Percentiles rank a stretch among this genome's conserved stretches.
phyloP scores from a whole-genome alignment of 2,888 invertebrate genomes.

The Steinernema carpocapsae region DNA sequence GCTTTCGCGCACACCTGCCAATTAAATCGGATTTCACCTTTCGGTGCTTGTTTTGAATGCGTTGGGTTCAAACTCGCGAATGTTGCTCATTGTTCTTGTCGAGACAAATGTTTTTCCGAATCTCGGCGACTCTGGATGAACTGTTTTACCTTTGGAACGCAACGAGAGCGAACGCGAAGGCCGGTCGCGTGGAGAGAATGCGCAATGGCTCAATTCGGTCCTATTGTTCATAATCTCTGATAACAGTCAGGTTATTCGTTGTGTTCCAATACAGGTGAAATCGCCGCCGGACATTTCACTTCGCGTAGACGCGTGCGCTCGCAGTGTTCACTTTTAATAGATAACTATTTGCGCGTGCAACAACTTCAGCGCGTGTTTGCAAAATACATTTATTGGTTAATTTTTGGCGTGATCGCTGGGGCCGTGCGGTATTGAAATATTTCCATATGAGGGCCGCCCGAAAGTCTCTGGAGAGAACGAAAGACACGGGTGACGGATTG shows the following conservation, averaged over 20 bases:
- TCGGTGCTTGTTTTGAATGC: too few relatives aligned
- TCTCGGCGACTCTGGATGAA: conserved; percentile 15
- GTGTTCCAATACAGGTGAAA: conserved; percentile 20
- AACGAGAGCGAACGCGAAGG: conserved; percentile 25
- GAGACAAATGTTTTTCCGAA: conserved; percentile 24
- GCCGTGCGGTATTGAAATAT: not conserved
- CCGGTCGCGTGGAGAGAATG: not conserved
- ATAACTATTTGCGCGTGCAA: too few relatives aligned
- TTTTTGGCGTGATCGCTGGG: not conserved
- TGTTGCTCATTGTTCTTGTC: too few relatives aligned
- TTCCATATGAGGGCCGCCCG: not conserved
- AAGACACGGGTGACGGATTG: not conserved
- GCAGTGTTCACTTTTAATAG: not conserved
- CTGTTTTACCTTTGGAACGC: conserved; percentile 18
- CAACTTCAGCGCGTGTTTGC: not conserved
- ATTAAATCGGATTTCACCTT: too few relatives aligned
- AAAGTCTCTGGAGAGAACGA: conserved; percentile 15
- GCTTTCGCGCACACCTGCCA: too few relatives aligned
- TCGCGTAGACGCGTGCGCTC: not conserved
- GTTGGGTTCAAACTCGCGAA: too few relatives aligned
- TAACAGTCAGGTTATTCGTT: conserved; percentile 31
- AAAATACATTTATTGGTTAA: not conserved
- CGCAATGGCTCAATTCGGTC: conserved; percentile 17
- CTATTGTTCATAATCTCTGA: conserved; percentile 34
- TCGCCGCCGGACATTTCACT: conserved; percentile 28